Base-by-base conservation (phyloP, 2,888 invertebrate species). In the Mellilla xanthometata region DNA sequence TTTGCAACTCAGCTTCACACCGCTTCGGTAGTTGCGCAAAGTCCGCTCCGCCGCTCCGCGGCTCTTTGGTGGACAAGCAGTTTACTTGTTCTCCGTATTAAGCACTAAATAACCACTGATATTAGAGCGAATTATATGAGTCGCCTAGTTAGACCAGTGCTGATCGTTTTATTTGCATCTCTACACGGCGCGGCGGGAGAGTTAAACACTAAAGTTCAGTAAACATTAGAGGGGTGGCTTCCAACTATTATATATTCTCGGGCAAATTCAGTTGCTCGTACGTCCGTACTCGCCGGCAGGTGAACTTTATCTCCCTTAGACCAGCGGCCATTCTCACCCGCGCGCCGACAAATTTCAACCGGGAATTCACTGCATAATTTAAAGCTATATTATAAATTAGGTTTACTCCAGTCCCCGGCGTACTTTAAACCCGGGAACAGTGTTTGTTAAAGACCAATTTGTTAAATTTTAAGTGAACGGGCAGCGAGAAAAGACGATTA, bases 321-420 rank as follows among this genome's bases (percentile, higher is more conserved):
- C 39, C 46, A 40, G 23, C 44, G 40, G 32, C 47, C 65, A 66
- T 72, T 73, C 68, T 67, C 70, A 66, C 62, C 65, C 54, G 66
- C 29, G 62, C 60, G 19, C 60, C 61, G 60, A 58, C 63, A 69
- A 71, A 75, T 70, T 68, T 66, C 66, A 60, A 62, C 62, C 53
- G 61, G 62, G 60, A 75, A 76, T 75, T 76, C 72, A 73, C 72
- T 73, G 74, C 69, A 76, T 75, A 76, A 79, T 78, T 77, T 70
- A 75, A 68, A 60, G 62, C 65, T 68, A 72, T 72, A 74, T 71
- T 76, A 75, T 76, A 76, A 75, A 76, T 76, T 72, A 69, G 65
- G 56, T 72, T 68, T 62, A 72, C 68, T 56, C 56, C 57, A 56
- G 56, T 55, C 58, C 52, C 53, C 49, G 60, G 61, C 64, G 69